A percentile compares a stretch with the other conserved stretches of the same genome.
phyloP scores from a whole-genome alignment of 2,888 invertebrate genomes.

The Lasius platythorax region DNA sequence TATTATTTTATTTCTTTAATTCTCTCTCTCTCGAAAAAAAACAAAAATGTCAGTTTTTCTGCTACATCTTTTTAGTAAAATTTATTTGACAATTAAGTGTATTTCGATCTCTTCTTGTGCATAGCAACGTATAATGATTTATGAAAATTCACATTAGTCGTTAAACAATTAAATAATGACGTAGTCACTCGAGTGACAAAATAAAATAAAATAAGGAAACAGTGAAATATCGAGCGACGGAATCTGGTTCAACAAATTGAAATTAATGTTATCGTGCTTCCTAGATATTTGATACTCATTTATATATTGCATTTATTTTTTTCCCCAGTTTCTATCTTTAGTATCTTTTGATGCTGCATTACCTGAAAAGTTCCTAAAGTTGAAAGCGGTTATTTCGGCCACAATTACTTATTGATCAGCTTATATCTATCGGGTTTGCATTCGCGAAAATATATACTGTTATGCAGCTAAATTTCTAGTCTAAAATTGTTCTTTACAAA shows the following conservation, averaged over 20 bases:
- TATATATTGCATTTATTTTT: neutral
- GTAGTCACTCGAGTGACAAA: neutral
- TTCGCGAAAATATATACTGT: neutral
- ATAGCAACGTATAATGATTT: neutral
- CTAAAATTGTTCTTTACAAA: neutral
- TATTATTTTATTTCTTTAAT: neutral
- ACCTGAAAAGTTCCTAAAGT: neutral
- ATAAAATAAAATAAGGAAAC: slow-evolving; percentile 2
- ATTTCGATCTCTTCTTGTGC: neutral
- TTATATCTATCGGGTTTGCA: neutral
- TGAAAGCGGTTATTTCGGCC: neutral
- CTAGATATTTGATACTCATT: neutral
- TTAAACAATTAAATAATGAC: neutral
- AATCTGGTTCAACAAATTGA: neutral
- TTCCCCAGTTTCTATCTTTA: neutral
- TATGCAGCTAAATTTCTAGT: neutral
- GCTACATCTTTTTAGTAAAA: neutral
- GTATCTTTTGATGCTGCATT: neutral
- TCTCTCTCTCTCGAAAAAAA: neutral
- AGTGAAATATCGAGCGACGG: neutral
- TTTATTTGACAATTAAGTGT: neutral
- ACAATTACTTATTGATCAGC: neutral
- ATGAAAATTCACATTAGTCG: neutral
- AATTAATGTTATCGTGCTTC: neutral
- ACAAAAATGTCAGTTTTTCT: neutral